These are phyloP conservation scores for Tetranychus piercei DNA, from an alignment of 2,888 invertebrate species.

Conservation along the genomic window DNA sequence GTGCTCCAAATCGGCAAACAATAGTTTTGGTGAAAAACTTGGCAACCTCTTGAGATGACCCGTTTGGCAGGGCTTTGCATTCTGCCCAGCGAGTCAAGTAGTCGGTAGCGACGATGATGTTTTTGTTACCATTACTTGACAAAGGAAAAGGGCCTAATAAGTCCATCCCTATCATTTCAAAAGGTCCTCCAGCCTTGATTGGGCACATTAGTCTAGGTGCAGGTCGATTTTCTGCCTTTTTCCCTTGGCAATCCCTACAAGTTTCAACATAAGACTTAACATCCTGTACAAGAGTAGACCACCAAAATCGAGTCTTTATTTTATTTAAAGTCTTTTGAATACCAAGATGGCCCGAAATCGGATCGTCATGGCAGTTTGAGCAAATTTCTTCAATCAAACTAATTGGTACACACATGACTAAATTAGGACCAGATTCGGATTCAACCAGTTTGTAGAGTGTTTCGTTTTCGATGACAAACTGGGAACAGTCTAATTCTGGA, in stretches of 20 bases:
- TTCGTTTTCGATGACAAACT: background rate
- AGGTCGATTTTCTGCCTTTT: background rate
- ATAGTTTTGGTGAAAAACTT: conserved; percentile 23
- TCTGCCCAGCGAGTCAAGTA: conserved; percentile 24
- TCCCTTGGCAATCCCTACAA: background rate
- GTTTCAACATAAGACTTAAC: background rate
- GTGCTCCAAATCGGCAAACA: conserved; percentile 23
- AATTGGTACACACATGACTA: background rate
- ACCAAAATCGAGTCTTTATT: background rate
- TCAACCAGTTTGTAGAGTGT: background rate
- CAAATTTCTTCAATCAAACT: background rate
- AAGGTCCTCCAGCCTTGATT: background rate
- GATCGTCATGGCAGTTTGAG: background rate
- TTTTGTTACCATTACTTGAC: conserved; percentile 21
- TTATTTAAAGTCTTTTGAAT: background rate
- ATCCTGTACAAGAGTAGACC: background rate
- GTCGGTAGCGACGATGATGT: conserved; percentile 24
- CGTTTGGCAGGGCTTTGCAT: conserved; percentile 21
- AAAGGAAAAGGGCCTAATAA: conserved; percentile 23
- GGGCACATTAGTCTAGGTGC: background rate
- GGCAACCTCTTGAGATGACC: conserved; percentile 22
- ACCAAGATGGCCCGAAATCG: conserved; percentile 8
- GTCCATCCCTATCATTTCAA: conserved; percentile 17
- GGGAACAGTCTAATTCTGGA: background rate
- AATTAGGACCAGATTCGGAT: background rate